phyloP scores from a whole-genome alignment of 2,113 vertebrate species.

The Phylloscopus trochilus region DNA sequence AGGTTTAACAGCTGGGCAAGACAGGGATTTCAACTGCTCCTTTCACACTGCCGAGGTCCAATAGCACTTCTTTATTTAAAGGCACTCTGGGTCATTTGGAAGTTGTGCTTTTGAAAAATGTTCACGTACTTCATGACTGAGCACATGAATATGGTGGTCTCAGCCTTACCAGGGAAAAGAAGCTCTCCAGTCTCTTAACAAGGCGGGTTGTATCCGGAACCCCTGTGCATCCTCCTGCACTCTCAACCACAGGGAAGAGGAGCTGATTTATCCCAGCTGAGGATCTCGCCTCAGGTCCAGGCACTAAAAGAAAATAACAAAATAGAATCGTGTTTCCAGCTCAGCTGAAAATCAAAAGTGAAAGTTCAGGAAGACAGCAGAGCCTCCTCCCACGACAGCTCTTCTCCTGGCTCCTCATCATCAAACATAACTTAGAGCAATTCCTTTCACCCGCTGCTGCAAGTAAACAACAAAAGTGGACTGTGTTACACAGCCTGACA shows the following conservation, averaged over 20 bases:
- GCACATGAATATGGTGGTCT: background rate
- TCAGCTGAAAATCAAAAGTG: slow-evolving; percentile 50
- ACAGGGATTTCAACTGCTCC: slow-evolving; percentile 22
- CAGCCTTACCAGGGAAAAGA: slow-evolving; percentile 6
- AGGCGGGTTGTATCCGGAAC: rapidly evolving
- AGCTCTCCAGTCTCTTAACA: background rate
- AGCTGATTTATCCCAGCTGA: slow-evolving; percentile 46
- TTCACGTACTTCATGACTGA: slow-evolving; percentile 35
- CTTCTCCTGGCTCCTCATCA: background rate
- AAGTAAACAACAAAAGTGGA: slow-evolving; percentile 47
- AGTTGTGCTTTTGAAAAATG: slow-evolving; percentile 49
- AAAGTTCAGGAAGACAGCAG: slow-evolving; percentile 26
- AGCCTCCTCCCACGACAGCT: background rate
- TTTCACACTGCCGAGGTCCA: background rate
- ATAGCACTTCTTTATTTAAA: slow-evolving; percentile 47
- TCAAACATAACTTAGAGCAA: background rate
- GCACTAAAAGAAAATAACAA: background rate
- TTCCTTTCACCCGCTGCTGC: background rate
- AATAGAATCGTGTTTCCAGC: background rate
- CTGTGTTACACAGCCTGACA: slow-evolving; percentile 40
- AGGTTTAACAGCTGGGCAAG: slow-evolving; percentile 59
- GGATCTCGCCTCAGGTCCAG: background rate
- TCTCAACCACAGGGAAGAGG: rapidly evolving
- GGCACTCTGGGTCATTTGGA: slow-evolving; percentile 30
- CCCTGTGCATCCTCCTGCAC: background rate